Base-by-base conservation (phyloP, 2,888 invertebrate species). In the Conus canariensis region DNA sequence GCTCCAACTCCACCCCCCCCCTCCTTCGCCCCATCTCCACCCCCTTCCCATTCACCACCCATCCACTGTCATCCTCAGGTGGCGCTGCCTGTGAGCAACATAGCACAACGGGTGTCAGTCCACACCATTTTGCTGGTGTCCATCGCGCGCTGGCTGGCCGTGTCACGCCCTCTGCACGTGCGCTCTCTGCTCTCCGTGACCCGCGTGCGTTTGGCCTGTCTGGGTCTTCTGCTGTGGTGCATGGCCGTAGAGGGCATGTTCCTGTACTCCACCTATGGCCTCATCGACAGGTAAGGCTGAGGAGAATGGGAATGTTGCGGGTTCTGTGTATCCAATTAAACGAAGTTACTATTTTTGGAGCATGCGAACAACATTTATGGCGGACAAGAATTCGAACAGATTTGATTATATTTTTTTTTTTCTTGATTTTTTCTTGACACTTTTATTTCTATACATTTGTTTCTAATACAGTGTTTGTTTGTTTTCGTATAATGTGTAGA, bases 41-140 rank as follows among this genome's bases (percentile, higher is more conserved):
- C 60, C 60, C 60, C 60, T 14, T 14, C 60, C 60, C 60, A 0
- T 14, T 14, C 60, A 60, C 9, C 60, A 9, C 60, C 60, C 60
- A 12, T 60, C 60, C 60, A 9, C 14, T 60, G 12, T 14, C 60
- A 60, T 60, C 12, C 16, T 64, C 30, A 60, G 85, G 85, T 85
- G 64, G 60, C 16, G 14, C 8, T 85, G 25, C 85, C 60, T 0
- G 58, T 64, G 19, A 85, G 85, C 85, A 85, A 85, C 85, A 64
- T 85, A 25, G 25, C 25, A 3, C 85, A 60, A 19, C 77, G 74
- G 0, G 88, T 88, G 77, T 88, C 88, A 0, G 58, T 77, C 16
- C 88, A 88, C 88, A 88, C 88, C 12, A 88, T 80, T 9, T 80
- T 88, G 16, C 77, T 88, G 45, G 60, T 88, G 80, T 58, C 88